A percentile compares a stretch with the other conserved stretches of the same genome.
phyloP scores from a whole-genome alignment of 2,797 vertebrate genomes.

The Gastrophryne carolinensis region DNA sequence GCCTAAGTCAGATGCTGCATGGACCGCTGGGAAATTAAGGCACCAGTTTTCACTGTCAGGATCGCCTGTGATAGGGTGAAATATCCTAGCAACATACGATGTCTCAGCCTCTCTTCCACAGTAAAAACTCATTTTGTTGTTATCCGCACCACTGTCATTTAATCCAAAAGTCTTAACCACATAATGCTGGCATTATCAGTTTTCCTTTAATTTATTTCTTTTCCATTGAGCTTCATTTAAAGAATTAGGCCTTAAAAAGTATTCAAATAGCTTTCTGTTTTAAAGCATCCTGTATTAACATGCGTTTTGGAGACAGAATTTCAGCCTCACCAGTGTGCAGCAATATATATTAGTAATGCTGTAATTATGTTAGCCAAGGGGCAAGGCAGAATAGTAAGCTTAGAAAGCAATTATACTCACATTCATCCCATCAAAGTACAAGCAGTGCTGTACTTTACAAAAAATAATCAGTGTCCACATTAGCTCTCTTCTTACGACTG shows the following conservation, averaged over 20 bases:
- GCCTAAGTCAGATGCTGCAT: conserved; percentile 68
- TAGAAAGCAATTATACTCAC: conserved; percentile 33
- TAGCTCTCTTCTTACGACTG: no score
- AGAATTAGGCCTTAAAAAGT: conserved; percentile 57
- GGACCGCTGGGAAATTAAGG: conserved; percentile 78
- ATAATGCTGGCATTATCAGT: conserved; percentile 62
- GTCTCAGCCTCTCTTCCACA: conserved; percentile 62
- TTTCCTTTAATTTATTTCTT: conserved; percentile 58
- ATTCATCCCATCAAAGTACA: no score
- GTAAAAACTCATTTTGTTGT: conserved; percentile 69
- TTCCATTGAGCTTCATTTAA: conserved; percentile 64
- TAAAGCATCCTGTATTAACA: conserved; percentile 8
- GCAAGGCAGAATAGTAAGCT: background rate
- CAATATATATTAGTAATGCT: background rate
- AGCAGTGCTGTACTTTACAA: no score
- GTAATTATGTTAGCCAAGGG: conserved; percentile 19
- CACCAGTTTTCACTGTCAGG: conserved; percentile 71
- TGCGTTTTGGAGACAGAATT: conserved; percentile 4
- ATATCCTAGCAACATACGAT: conserved; percentile 74
- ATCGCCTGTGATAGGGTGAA: conserved; percentile 68
- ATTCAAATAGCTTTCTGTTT: conserved; percentile 37
- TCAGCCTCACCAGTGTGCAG: background rate
- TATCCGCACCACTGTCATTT: conserved; percentile 68
- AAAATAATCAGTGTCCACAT: no score
- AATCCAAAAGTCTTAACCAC: conserved; percentile 69